Base-by-base conservation (phyloP, 2,113 vertebrate species). In the Lagenorhynchus albirostris region DNA sequence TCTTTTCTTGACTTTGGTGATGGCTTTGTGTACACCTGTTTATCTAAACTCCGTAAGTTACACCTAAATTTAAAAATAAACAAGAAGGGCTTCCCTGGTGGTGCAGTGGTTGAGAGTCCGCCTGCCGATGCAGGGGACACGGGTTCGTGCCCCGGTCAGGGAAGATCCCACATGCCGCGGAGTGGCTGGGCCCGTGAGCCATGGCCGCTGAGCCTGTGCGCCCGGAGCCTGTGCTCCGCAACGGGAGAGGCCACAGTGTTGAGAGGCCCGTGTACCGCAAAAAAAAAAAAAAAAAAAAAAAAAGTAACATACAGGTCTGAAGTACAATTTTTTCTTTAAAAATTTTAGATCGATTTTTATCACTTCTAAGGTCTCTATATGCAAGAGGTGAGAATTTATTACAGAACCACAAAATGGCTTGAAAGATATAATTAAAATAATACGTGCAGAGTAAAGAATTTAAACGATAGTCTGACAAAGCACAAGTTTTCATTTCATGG, bases 401-500 rank as follows among this genome's bases (percentile, higher is more conserved):
- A 96, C 8, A 94, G 73, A 89, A 91, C 5, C 76, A 96, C 70
- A 97, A 95, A 97, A 96, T 53, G 65, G 60, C 62, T 90, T 58
- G 73, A 96, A 70, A 97, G 50, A 90, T 92, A 95, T 93, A 96
- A 97, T 97, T 96, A 97, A 91, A 97, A 89, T 41, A 94, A 93
- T 89, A 94, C 50, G 67, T 90, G 70, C 55, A 85, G 71, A 90
- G 65, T 85, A 96, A 97, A 88, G 90, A 83, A 96, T 76, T 85
- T 97, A 94, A 96, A 96, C 81, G 80, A 92, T 0, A 13, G n/a
- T 50, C 82, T 85, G 71, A 96, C 60, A 55, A 96, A 96, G 94
- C 65, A 86, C 47, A 92, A 55, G 82, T 96, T 96, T 96, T 96
- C 95, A 97, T 96, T 97, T 98, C 90, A 97, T 91, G 96, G 95